Conservation (phyloP, 2,888 invertebrate genomes). For the Andrena trimmerana region DNA sequence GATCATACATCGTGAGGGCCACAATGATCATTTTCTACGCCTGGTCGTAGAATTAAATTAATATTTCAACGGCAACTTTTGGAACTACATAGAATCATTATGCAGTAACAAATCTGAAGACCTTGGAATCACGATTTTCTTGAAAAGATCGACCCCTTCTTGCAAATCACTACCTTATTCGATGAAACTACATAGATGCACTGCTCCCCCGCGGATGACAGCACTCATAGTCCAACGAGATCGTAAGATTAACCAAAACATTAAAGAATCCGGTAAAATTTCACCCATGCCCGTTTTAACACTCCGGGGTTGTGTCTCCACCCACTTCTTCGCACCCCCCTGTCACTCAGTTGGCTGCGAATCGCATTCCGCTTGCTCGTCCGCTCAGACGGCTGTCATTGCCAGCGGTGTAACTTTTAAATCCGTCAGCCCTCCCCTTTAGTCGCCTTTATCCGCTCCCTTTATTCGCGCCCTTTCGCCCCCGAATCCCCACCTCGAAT, state of each 20-base stretch:
- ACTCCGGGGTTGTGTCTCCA: not conserved
- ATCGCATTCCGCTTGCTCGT: conserved; percentile 43
- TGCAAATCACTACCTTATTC: too few species aligned
- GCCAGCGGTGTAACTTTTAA: conserved; percentile 60
- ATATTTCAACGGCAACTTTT: too few species aligned
- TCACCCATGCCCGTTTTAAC: not conserved
- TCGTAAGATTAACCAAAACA: not conserved
- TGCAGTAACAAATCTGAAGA: too few species aligned
- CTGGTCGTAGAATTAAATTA: too few species aligned
- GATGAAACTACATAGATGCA: too few species aligned
- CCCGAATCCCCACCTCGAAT: conserved; percentile 38
- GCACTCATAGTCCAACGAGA: too few species aligned
- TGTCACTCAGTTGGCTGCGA: not conserved
- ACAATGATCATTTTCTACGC: too few species aligned
- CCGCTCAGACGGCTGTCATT: conserved; percentile 28
- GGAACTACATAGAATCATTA: too few species aligned
- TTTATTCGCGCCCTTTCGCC: conserved; percentile 43
- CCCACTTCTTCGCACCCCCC: not conserved
- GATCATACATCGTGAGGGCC: too few species aligned
- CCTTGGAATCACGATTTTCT: too few species aligned
- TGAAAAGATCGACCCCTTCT: too few species aligned
- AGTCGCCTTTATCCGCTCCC: conserved; percentile 39
- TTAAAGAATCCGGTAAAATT: not conserved
- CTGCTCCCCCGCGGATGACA: too few species aligned
- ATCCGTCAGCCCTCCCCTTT: conserved; percentile 26